Evolutionary conservation across 2,797 vertebrate species (phyloP).

Genomic region (Phrynocephalus guinanensis): DNA sequence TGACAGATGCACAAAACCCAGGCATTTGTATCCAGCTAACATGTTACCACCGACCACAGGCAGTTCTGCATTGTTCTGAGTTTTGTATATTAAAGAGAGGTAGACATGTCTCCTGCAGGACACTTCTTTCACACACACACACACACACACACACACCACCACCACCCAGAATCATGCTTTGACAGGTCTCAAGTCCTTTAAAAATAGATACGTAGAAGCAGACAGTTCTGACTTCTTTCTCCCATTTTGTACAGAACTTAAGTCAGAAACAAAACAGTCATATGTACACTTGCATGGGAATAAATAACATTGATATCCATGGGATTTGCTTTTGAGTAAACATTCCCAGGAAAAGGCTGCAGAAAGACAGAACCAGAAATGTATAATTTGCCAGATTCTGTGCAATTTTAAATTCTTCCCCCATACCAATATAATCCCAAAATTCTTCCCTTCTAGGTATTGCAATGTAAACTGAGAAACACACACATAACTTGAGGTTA

Average conservation of each 20-base stretch:
- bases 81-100: background rate
- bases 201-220: slow-evolving; percentile 15
- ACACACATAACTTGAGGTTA: background rate
- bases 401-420: background rate
- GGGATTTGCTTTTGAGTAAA: slow-evolving; percentile 9
- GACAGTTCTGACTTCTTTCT: slow-evolving; percentile 7
- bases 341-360: background rate
- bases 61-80: background rate
- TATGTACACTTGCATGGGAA: background rate
- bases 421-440: background rate
- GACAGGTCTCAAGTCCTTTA: background rate
- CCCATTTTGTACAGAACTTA: slow-evolving; percentile 2
- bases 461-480: slow-evolving; percentile 7
- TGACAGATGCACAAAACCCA: background rate
- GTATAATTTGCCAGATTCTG: background rate
- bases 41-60: background rate
- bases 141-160: too few species aligned
- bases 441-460: background rate
- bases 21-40: too few species aligned
- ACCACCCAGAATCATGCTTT: background rate
- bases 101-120: background rate
- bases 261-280: background rate
- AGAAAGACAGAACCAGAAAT: background rate
- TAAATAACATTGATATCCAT: background rate
- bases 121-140: background rate